phyloP scores from a whole-genome alignment of 2,888 invertebrate genomes.

The Drosophila kuntzei region DNA sequence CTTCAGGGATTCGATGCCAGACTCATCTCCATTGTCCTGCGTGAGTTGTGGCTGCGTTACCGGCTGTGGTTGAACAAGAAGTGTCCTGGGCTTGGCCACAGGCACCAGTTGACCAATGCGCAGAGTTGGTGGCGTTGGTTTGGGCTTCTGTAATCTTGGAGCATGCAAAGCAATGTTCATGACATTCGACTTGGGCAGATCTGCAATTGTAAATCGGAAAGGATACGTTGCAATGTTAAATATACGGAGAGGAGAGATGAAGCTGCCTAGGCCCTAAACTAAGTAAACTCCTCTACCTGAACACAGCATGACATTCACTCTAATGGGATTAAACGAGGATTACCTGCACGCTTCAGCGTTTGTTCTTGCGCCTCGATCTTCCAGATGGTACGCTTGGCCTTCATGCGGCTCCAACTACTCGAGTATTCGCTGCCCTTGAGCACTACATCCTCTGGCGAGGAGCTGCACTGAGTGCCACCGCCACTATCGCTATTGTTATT shows the following conservation, averaged over 20 bases:
- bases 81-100: conserved; percentile 82
- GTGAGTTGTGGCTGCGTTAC: conserved; percentile 16
- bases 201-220: conserved; percentile 52
- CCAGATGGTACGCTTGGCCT: conserved; percentile 85
- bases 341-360: conserved; percentile 80
- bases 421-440: conserved; percentile 75
- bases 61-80: conserved; percentile 63
- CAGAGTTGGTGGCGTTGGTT: conserved; percentile 62
- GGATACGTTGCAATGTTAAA: neutral
- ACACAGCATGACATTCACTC: conserved; percentile 1
- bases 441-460: conserved; percentile 78
- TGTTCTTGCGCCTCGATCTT: conserved; percentile 76
- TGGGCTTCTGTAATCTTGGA: conserved; percentile 73
- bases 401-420: conserved; percentile 87
- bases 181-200: conserved; percentile 84
- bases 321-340: conserved; percentile 26
- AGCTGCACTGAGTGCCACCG: conserved; percentile 81
- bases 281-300: conserved; percentile 72
- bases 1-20: conserved; percentile 76
- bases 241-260: neutral
- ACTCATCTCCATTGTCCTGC: conserved; percentile 58
- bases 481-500: conserved; percentile 78
- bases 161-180: conserved; percentile 85
- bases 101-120: conserved; percentile 76
- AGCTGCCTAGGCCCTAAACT: conserved; percentile 49